Base-by-base conservation (phyloP, 2,113 vertebrate genomes). In the Lagopus muta region DNA sequence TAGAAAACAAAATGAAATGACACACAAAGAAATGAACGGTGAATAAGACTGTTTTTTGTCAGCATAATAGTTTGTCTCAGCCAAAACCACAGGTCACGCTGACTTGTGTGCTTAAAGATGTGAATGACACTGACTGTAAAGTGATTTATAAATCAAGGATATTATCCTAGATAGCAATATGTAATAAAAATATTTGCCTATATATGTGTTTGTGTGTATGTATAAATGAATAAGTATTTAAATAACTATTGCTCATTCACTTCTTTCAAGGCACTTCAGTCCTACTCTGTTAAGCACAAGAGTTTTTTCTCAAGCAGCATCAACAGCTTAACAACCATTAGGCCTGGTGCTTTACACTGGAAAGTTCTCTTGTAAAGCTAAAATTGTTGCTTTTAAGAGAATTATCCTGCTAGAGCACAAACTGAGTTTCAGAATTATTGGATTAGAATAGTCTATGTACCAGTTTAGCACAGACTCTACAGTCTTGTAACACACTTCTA, bases 171-270 rank as follows among this genome's bases (percentile, higher is more conserved):
- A 72, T 75, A 79, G 66, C 58, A 89, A 58, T 7, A 10, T 16
- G 24, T 24, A 76, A 91, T 85, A 92, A 90, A 86, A 90, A n/a
- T 80, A 57, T 94, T 96, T 94, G 45, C 28, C 11, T 64, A 15
- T 47, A 38, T 42, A 45, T 38, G 32, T 21, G 32, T n/a, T 10
- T 55, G 11, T 42, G 10, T 80, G 32, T 71, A 25, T 42, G 54
- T 67, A 83, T 6, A 93, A 91, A 75, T 43, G 19, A 80, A 67
- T 86, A 89, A 95, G 89, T 93, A 92, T 84, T 95, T 92, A 79
- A 75, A 61, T 71, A 72, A 84, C 13, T 36, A 28, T 36, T 78
- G 25, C 77, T 92, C 15, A 54, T 93, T 94, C 95, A 78, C 73
- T 89, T 38, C 77, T 83, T 69, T 72, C 70, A 86, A 87, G 25